These are phyloP conservation scores for Myopa testacea DNA, from an alignment of 2,888 invertebrate species.

Conservation along the genomic window DNA sequence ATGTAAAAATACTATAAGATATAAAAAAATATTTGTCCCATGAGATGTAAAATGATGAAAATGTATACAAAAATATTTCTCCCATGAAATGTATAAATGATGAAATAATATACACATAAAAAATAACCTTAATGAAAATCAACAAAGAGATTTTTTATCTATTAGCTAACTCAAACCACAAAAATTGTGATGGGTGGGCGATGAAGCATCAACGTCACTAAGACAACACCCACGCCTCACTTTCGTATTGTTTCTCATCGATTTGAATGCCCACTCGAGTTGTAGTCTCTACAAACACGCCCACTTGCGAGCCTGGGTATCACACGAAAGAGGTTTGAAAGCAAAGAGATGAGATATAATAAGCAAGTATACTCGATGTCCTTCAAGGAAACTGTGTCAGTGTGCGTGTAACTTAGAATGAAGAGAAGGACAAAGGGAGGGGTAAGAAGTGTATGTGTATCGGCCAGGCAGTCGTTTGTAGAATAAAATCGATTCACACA, in stretches of 20 bases:
- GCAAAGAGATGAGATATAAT: conserved; percentile 17
- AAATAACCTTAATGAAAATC: too few species aligned
- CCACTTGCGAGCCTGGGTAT: background rate
- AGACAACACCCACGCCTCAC: background rate
- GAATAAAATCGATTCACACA: too few species aligned
- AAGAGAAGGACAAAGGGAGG: background rate
- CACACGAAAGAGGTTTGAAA: background rate
- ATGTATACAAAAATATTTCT: too few species aligned
- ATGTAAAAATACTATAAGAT: too few species aligned
- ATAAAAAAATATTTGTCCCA: too few species aligned
- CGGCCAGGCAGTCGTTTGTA: too few species aligned
- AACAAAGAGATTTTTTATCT: too few species aligned
- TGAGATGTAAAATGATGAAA: too few species aligned
- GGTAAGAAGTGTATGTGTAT: background rate
- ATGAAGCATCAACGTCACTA: background rate
- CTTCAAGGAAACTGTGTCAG: conserved; percentile 54
- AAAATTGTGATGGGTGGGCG: too few species aligned
- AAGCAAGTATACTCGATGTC: conserved; percentile 50
- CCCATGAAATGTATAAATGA: too few species aligned
- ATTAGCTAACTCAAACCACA: too few species aligned
- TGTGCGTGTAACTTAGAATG: conserved; percentile 3
- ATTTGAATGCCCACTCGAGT: conserved; percentile 20
- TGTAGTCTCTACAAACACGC: conserved; percentile 21
- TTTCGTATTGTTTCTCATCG: background rate
- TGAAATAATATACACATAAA: too few species aligned